A percentile compares a stretch with the other conserved stretches of the same genome.
Conservation (phyloP, 2,888 invertebrate genomes). For the Spodoptera picta region DNA sequence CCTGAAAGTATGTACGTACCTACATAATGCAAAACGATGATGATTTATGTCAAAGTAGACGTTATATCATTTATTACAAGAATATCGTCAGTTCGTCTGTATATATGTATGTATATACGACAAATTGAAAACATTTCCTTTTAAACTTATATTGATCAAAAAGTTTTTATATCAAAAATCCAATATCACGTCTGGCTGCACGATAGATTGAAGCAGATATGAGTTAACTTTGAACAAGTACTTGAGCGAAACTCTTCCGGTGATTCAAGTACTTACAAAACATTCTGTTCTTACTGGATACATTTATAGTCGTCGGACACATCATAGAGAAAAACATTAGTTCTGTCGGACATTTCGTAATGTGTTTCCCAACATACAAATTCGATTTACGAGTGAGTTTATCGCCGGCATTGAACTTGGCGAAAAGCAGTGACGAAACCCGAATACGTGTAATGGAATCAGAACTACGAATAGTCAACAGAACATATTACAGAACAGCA, state of each 20-base stretch:
- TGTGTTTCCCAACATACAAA: conserved; percentile 34
- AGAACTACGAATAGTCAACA: conserved; percentile 7
- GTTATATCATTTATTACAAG: too few species aligned
- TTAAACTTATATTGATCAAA: conserved; percentile 13
- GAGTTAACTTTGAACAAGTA: conserved; percentile 18
- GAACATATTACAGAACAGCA: not conserved
- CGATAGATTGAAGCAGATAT: conserved; percentile 21
- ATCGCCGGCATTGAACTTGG: conserved; percentile 20
- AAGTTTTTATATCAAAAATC: conserved; percentile 18
- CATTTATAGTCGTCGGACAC: conserved; percentile 30
- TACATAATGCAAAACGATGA: too few species aligned
- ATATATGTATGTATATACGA: too few species aligned
- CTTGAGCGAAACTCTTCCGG: conserved; percentile 8
- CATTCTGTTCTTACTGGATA: conserved; percentile 19
- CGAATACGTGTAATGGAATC: conserved; percentile 25
- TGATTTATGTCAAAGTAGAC: too few species aligned
- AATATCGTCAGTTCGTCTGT: too few species aligned
- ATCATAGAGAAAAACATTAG: conserved; percentile 30
- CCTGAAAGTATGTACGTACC: too few species aligned
- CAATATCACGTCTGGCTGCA: conserved; percentile 23
- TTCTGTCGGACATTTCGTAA: conserved; percentile 16
- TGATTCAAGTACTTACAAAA: conserved; percentile 26
- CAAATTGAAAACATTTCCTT: too few species aligned
- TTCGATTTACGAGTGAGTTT: conserved; percentile 45
- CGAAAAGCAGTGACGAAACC: conserved; percentile 38